Evolutionary conservation across 2,797 vertebrate species (phyloP), one percentile per base, ranked within the genome.

Genomic region (Spinus olivaceus): DNA sequence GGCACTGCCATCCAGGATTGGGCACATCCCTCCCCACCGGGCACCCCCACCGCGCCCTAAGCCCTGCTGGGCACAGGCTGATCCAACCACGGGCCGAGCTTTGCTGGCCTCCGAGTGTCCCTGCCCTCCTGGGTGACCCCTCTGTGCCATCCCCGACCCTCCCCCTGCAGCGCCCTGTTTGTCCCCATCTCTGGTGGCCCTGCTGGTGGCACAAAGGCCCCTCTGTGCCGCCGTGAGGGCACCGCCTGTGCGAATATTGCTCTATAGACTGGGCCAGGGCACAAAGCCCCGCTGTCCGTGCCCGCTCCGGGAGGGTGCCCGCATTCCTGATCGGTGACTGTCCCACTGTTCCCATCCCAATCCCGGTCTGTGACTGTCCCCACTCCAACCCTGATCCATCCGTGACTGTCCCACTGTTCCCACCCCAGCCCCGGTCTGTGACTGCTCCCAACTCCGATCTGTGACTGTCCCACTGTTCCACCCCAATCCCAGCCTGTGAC

Each of bases 131-230:
- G 30, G 8, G 16, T 7, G 7, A 8, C 21, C n/a, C 27, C 39
- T 28, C n/a, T 3, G 50, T 28, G 30, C 8, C 41, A 13, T 6
- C 42, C n/a, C 57, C 0, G 4, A 22, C 33, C 21, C 32, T 30
- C 8, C 53, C 21, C 37, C 25, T 28, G 25, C 0, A 9, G 61
- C 0, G 4, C 69, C 54, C 1, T 0, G 1, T 33, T 3, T 4
- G 33, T 35, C 51, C 27, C 47, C 5, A 0, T 18, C 14, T 23
- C 86, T 42, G 1, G 27, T 5, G 2, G 1, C 28, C 8, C 4
- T 18, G 13, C 3, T 0, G 70, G 27, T 0, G 66, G 12, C 8
- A 95, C 90, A 96, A 93, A 42, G 20, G 51, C 4, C 22, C 14
- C 8, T 32, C 59, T 94, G 94, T 95, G 76, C 1, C 24, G 0